phyloP scores from a whole-genome alignment of 2,797 vertebrate species.

The Centroberyx gerrardi region DNA sequence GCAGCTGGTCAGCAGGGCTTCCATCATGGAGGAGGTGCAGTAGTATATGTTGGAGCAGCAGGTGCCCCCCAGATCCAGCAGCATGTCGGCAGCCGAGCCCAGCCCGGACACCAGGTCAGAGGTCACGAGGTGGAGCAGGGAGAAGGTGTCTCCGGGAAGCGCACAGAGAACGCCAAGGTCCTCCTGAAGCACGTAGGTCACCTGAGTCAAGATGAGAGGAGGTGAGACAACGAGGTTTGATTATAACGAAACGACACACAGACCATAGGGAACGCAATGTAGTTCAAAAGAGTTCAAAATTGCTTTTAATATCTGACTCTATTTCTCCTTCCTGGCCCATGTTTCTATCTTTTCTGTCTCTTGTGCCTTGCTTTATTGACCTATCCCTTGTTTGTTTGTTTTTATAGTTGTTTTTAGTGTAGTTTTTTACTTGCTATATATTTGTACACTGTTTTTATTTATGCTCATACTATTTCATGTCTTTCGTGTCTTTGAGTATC shows the following conservation, averaged over 20 bases:
- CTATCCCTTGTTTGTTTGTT: too few species aligned
- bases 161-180: conserved; percentile 78
- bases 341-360: too few species aligned
- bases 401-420: too few species aligned
- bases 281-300: not conserved
- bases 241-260: conserved; percentile 3
- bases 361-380: too few species aligned
- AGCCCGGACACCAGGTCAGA: conserved; percentile 77
- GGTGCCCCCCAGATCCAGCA: conserved; percentile 61
- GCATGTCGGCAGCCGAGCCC: conserved; percentile 59
- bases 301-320: too few species aligned
- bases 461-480: too few species aligned
- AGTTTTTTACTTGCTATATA: too few species aligned
- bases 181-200: conserved; percentile 81
- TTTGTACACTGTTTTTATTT: too few species aligned
- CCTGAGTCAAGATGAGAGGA: conserved; percentile 57
- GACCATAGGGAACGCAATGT: not conserved
- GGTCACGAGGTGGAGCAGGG: conserved; percentile 76
- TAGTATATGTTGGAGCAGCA: conserved; percentile 63
- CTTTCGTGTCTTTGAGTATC: too few species aligned
- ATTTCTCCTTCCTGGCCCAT: too few species aligned
- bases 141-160: conserved; percentile 76
- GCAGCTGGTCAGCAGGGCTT: conserved; percentile 73
- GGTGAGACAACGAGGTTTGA: conserved; percentile 11
- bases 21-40: conserved; percentile 74